A percentile compares a stretch with the other conserved stretches of the same genome.
Conservation (phyloP, 2,113 vertebrate species). For the Podarcis raffonei region DNA sequence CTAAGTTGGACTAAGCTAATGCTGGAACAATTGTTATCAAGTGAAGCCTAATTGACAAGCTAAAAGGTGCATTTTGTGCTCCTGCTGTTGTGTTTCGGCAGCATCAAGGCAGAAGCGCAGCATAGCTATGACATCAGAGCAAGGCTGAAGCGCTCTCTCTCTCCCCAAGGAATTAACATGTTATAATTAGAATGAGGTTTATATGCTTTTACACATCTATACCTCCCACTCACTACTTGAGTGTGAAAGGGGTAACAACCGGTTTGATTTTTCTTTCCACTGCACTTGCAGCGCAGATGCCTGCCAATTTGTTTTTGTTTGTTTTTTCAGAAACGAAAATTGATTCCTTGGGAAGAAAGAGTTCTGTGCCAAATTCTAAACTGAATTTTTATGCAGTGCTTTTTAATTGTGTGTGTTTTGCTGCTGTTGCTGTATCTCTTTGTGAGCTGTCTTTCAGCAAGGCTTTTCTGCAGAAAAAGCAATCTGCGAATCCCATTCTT, state of each 20-base stretch:
- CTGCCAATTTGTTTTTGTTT: not conserved
- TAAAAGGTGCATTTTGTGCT: not conserved
- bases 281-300: not conserved
- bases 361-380: not conserved
- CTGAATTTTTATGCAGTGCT: not conserved
- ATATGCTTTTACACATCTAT: conserved; percentile 14
- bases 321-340: not conserved
- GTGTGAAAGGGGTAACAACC: conserved; percentile 1
- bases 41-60: not conserved
- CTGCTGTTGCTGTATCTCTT: not conserved
- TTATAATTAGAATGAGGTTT: conserved; percentile 22
- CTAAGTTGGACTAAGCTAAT: not conserved
- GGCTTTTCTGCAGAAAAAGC: not conserved
- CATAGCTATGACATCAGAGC: not conserved
- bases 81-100: not conserved
- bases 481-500: not conserved
- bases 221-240: not conserved
- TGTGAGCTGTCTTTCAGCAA: not conserved
- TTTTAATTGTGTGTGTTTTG: not conserved
- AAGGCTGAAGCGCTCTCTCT: not conserved
- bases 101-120: not conserved
- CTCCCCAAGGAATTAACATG: not conserved
- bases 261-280: not conserved
- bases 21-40: not conserved
- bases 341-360: not conserved